Base-by-base conservation (phyloP, 2,797 vertebrate species). In the Bradypodion pumilum region DNA sequence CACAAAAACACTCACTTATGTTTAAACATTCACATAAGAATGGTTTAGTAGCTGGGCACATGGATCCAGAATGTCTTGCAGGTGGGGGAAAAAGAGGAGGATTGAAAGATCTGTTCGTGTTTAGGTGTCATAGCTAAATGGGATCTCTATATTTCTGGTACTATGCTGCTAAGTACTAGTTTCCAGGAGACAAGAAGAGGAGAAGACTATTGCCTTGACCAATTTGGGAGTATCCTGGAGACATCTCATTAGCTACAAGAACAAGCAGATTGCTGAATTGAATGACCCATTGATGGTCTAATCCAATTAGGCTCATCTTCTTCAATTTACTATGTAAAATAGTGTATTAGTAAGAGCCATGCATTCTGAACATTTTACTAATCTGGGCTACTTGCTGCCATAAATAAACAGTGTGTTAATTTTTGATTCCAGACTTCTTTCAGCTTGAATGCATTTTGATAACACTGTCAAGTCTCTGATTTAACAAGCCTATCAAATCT, bases 401-500 rank as follows among this genome's bases (percentile, higher is more conserved):
- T 49, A 79, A 81, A 84, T 49, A 79, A 81, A 75, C 5, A 7
- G 23, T 86, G 16, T 7, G 56, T 83, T 84, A 84, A 49, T 60
- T 66, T 80, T 72, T 60, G 62, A 7, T 68, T 75, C 78, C 74
- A 66, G 80, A 86, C 78, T 60, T 56, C 85, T 84, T 86, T 49
- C 23, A 52, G 27, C 75, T 83, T 87, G 73, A 88, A 80, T 15
- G 79, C 0, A 42, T 87, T 84, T 88, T 87, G 40, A 72, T 85
- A 86, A 78, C 82, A 52, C 7, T 79, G 83, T 91, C 80, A 90
- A 87, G 82, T 86, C 86, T 68, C 56, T 44, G 13, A 85, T 87
- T 81, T 87, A 90, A 91, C 86, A 79, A 91, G 44, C 49, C 80
- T 80, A 88, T 87, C 82, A 91, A 85, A 89, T 46, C 82, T 88